Percentiles rank a stretch among this genome's conserved stretches.
Conservation (phyloP, 2,797 vertebrate genomes). For the Falco peregrinus region DNA sequence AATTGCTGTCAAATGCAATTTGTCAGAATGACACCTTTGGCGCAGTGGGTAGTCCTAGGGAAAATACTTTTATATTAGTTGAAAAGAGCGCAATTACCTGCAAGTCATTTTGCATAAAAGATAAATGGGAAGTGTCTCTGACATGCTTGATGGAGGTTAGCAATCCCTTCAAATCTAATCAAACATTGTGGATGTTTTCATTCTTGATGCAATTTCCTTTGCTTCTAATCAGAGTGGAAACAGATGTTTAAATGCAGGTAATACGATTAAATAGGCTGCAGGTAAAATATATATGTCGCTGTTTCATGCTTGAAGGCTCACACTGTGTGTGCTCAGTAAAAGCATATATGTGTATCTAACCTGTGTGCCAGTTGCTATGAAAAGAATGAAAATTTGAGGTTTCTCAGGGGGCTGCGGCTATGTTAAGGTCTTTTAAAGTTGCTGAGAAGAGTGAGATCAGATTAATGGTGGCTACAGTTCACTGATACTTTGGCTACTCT, state of each 20-base stretch:
- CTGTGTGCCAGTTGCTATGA: neutral
- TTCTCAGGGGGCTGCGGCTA: neutral
- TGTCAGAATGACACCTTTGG: neutral
- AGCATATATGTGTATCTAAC: neutral
- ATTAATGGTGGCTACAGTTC: neutral
- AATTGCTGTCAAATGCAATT: constrained; percentile 41
- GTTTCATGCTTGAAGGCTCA: neutral
- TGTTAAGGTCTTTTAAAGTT: neutral
- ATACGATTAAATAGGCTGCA: neutral
- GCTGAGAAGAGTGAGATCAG: neutral
- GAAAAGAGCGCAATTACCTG: constrained; percentile 48
- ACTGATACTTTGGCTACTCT: neutral
- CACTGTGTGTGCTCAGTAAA: neutral
- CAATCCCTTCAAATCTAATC: constrained; percentile 34
- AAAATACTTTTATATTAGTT: constrained; percentile 41
- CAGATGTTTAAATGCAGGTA: neutral
- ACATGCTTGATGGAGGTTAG: constrained; percentile 12
- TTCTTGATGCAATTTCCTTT: constrained; percentile 3
- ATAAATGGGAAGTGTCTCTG: constrained; percentile 30
- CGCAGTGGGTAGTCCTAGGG: neutral
- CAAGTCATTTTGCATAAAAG: constrained; percentile 43
- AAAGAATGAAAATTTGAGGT: neutral
- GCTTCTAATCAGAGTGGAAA: neutral
- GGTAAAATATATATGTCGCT: neutral
- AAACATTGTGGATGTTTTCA: constrained; percentile 8